Conservation (phyloP, 2,888 invertebrate genomes). For the Caenorhabditis sp. region DNA sequence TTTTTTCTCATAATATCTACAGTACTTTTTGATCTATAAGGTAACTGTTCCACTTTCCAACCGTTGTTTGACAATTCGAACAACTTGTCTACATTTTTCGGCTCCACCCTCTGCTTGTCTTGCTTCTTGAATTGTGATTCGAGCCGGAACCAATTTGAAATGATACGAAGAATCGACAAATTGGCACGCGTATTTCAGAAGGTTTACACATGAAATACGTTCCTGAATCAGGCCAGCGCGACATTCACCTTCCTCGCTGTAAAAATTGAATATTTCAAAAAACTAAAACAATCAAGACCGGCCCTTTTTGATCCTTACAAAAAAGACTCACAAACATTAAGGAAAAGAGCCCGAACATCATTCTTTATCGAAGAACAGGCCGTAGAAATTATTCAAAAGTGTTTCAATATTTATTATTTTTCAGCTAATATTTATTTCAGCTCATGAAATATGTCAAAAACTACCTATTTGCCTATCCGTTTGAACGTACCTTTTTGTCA, state of each 20-base stretch:
- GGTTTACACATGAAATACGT: constrained; percentile 66
- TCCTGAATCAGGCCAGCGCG: constrained; percentile 67
- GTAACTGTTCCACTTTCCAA: constrained; percentile 35
- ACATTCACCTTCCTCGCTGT: constrained; percentile 67
- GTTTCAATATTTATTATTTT: no score
- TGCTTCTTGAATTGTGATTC: constrained; percentile 63
- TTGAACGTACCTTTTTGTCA: constrained; percentile 50
- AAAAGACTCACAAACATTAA: no score
- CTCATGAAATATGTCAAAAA: no score
- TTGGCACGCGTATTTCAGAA: constrained; percentile 65
- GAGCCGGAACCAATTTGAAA: constrained; percentile 59
- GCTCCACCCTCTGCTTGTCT: constrained; percentile 66
- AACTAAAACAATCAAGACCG: no score
- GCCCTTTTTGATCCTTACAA: no score
- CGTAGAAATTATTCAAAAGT: no score
- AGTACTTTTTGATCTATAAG: not conserved
- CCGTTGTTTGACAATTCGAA: constrained; percentile 55
- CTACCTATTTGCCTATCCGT: no score
- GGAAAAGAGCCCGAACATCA: no score
- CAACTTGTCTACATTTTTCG: constrained; percentile 66
- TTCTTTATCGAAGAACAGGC: no score
- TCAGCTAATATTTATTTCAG: no score
- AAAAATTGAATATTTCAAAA: no score
- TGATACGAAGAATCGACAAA: constrained; percentile 60
- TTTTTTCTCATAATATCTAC: not conserved